Conservation (phyloP, 2,113 vertebrate species). For the Labeo rohita region DNA sequence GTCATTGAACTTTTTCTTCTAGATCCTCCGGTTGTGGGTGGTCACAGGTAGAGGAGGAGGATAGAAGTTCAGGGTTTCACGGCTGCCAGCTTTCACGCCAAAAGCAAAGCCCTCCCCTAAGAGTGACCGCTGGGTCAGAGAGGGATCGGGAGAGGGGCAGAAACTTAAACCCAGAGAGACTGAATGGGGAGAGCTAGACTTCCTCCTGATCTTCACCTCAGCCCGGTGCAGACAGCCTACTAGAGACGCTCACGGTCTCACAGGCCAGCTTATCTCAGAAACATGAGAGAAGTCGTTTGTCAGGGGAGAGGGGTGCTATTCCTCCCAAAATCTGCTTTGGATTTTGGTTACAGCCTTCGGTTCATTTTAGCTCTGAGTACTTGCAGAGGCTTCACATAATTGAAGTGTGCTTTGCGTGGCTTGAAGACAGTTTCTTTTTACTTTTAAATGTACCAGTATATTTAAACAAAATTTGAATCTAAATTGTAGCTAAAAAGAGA, state of each 20-base stretch:
- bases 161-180: slow-evolving; percentile 42
- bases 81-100: slow-evolving; percentile 33
- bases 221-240: slow-evolving; percentile 4
- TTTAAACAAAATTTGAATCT: background rate
- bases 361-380: slow-evolving; percentile 12
- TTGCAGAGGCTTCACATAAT: background rate
- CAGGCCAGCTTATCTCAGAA: slow-evolving; percentile 49
- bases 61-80: slow-evolving; percentile 39
- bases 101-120: slow-evolving; percentile 26
- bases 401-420: background rate
- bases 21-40: slow-evolving; percentile 34
- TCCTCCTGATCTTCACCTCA: slow-evolving; percentile 33
- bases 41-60: slow-evolving; percentile 37
- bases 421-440: background rate
- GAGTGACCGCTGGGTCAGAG: slow-evolving; percentile 30
- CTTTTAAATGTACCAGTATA: background rate
- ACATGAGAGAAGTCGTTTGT: slow-evolving; percentile 54
- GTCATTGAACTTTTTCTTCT: background rate
- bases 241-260: slow-evolving; percentile 29
- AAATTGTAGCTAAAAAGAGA: background rate
- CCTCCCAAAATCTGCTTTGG: slow-evolving; percentile 31
- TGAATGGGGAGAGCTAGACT: slow-evolving; percentile 41
- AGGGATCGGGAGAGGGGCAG: slow-evolving; percentile 57
- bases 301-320: slow-evolving; percentile 53
- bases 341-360: background rate